Evolutionary conservation across 2,113 vertebrate species (phyloP).

Genomic region (Nothocercus nigrocapillus): DNA sequence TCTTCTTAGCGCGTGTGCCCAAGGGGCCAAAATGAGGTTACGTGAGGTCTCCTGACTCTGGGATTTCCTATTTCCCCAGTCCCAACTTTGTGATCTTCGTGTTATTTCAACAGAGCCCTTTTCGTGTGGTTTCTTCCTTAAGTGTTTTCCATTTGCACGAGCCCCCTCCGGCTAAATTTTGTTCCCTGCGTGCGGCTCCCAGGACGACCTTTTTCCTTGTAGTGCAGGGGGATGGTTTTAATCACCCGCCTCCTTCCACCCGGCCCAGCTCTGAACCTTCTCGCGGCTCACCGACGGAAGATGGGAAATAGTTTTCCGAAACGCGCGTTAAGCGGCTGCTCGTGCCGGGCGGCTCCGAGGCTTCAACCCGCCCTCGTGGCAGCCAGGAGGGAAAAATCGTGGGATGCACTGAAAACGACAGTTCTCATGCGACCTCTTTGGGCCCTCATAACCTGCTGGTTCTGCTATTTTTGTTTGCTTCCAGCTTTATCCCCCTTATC

Average conservation of each 20-base stretch:
- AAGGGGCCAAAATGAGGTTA: background rate
- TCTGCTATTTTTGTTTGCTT: background rate
- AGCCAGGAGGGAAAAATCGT: background rate
- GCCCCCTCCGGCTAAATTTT: constrained; percentile 36
- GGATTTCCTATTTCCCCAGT: constrained; percentile 39
- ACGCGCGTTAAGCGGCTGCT: background rate
- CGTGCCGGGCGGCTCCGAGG: too few species aligned
- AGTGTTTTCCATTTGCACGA: constrained; percentile 45
- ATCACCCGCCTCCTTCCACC: constrained; percentile 1
- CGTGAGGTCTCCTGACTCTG: background rate
- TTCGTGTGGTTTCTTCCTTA: constrained; percentile 45
- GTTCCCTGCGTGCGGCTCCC: background rate
- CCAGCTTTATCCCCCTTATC: background rate
- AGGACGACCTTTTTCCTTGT: constrained; percentile 25
- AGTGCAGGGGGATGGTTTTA: constrained; percentile 18
- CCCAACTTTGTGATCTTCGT: background rate
- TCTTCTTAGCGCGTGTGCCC: rapidly evolving
- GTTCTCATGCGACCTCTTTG: background rate
- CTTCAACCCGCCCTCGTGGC: background rate
- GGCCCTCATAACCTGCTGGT: background rate
- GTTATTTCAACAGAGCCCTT: background rate
- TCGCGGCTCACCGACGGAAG: background rate
- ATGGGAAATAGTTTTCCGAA: background rate
- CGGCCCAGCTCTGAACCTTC: constrained; percentile 32
- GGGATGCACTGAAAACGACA: background rate